phyloP scores from a whole-genome alignment of 2,113 vertebrate genomes.

The Pao palembangensis region DNA sequence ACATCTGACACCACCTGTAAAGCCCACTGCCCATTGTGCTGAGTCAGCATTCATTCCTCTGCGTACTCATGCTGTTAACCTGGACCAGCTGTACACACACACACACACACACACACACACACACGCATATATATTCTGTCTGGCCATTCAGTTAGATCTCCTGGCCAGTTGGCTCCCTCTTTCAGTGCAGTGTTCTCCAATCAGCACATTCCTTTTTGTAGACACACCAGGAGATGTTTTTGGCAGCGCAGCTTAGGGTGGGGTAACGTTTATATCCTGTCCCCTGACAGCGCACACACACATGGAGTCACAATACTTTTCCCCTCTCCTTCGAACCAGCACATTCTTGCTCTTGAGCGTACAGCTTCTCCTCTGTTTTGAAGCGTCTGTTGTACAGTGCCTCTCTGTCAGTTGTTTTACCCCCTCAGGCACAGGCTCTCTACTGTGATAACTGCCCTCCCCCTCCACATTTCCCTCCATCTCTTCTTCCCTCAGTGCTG shows the following conservation, averaged over 20 bases:
- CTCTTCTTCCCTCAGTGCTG: conserved; percentile 30
- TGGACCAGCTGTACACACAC: conserved; percentile 61
- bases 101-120: conserved; percentile 24
- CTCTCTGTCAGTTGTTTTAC: conserved; percentile 60
- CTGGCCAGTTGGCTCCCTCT: conserved; percentile 63
- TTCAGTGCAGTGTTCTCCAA: conserved; percentile 57
- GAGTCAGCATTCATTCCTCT: conserved; percentile 36
- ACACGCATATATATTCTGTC: conserved; percentile 27
- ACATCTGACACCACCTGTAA: conserved; percentile 38
- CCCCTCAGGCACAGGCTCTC: conserved; percentile 58
- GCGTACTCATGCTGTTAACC: conserved; percentile 48
- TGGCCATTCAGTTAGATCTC: conserved; percentile 38
- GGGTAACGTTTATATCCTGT: conserved; percentile 73
- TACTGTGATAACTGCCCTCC: conserved; percentile 45
- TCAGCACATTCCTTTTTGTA: conserved; percentile 75
- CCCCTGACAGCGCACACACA: conserved; percentile 53
- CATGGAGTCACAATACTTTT: conserved; percentile 43
- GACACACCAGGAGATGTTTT: conserved; percentile 63
- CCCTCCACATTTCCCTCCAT: conserved; percentile 35
- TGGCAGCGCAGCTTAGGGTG: conserved; percentile 62
- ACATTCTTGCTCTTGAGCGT: conserved; percentile 58
- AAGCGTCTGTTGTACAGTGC: conserved; percentile 51
- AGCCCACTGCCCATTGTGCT: conserved; percentile 21
- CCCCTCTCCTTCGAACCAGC: conserved; percentile 49
- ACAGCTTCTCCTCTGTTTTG: conserved; percentile 52